These are phyloP conservation scores for Nanorana parkeri DNA, from an alignment of 2,113 vertebrate genomes.

Conservation along the genomic window DNA sequence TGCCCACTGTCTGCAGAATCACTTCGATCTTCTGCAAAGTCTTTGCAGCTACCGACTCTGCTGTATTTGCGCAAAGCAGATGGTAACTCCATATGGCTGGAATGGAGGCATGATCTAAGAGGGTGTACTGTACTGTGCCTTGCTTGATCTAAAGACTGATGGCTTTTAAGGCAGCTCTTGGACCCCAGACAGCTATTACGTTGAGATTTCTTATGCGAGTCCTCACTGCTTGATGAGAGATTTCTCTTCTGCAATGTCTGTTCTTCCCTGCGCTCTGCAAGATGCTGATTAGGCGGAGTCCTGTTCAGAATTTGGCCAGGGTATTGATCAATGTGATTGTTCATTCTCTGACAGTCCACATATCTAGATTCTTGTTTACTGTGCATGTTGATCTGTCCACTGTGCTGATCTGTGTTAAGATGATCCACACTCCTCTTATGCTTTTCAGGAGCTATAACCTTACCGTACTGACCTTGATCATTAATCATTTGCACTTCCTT, in stretches of 20 bases:
- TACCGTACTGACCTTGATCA: slow-evolving; percentile 57
- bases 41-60: slow-evolving; percentile 71
- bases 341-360: slow-evolving; percentile 59
- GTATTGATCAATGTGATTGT: slow-evolving; percentile 44
- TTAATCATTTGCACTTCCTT: slow-evolving; percentile 60
- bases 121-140: slow-evolving; percentile 57
- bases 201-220: slow-evolving; percentile 60
- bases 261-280: slow-evolving; percentile 64
- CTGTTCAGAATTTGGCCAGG: slow-evolving; percentile 35
- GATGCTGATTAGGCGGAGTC: slow-evolving; percentile 64
- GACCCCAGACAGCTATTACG: slow-evolving; percentile 51
- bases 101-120: slow-evolving; percentile 63
- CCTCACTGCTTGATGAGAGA: slow-evolving; percentile 71
- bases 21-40: slow-evolving; percentile 74
- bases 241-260: slow-evolving; percentile 64
- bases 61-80: slow-evolving; percentile 73
- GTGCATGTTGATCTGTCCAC: slow-evolving; percentile 61
- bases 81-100: slow-evolving; percentile 71
- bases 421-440: slow-evolving; percentile 62
- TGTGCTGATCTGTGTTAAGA: slow-evolving; percentile 65
- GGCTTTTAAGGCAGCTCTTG: slow-evolving; percentile 54
- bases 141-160: slow-evolving; percentile 57
- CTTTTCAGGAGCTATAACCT: slow-evolving; percentile 33
- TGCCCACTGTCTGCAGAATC: slow-evolving; percentile 77
- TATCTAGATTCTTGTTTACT: slow-evolving; percentile 59